These are phyloP conservation scores for Shargacucullia verbasci DNA, from an alignment of 2,888 invertebrate genomes.

Conservation along the genomic window DNA sequence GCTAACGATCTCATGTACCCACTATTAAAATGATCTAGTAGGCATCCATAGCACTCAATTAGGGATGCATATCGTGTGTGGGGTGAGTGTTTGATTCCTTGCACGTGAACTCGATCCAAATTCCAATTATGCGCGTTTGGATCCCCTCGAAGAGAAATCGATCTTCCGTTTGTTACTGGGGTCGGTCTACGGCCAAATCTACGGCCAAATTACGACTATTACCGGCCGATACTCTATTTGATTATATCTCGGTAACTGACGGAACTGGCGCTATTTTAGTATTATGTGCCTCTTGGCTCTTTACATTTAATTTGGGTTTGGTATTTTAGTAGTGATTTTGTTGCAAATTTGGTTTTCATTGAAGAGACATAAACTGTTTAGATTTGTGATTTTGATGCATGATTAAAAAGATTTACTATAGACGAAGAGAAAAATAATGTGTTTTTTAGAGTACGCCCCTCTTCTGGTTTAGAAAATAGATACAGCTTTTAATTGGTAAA, in stretches of 20 bases:
- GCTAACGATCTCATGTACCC: neutral
- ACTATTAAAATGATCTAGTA: slow-evolving; percentile 33
- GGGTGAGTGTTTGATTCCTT: slow-evolving; percentile 58
- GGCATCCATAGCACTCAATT: slow-evolving; percentile 54
- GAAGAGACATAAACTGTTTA: too few relatives aligned
- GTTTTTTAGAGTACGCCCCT: too few relatives aligned
- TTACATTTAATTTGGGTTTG: slow-evolving; percentile 8
- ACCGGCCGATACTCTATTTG: slow-evolving; percentile 52
- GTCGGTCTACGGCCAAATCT: slow-evolving; percentile 45
- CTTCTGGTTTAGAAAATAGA: too few relatives aligned
- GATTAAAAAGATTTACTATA: too few relatives aligned
- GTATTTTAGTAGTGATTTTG: too few relatives aligned
- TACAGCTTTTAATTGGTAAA: too few relatives aligned
- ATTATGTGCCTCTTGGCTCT: slow-evolving; percentile 1
- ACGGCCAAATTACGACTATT: slow-evolving; percentile 53
- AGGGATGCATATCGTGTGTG: slow-evolving; percentile 53
- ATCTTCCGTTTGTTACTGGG: slow-evolving; percentile 62
- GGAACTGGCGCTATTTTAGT: slow-evolving; percentile 26
- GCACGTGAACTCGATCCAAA: slow-evolving; percentile 64
- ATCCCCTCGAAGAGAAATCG: slow-evolving; percentile 60
- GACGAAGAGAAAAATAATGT: too few relatives aligned
- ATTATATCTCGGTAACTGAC: slow-evolving; percentile 41
- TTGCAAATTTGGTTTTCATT: too few relatives aligned
- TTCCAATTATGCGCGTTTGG: slow-evolving; percentile 64
- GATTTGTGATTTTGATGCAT: too few relatives aligned